Percentiles rank a stretch among this genome's conserved stretches.
Evolutionary conservation across 2,113 vertebrate species (phyloP).

Genomic region (Argyrosomus japonicus): DNA sequence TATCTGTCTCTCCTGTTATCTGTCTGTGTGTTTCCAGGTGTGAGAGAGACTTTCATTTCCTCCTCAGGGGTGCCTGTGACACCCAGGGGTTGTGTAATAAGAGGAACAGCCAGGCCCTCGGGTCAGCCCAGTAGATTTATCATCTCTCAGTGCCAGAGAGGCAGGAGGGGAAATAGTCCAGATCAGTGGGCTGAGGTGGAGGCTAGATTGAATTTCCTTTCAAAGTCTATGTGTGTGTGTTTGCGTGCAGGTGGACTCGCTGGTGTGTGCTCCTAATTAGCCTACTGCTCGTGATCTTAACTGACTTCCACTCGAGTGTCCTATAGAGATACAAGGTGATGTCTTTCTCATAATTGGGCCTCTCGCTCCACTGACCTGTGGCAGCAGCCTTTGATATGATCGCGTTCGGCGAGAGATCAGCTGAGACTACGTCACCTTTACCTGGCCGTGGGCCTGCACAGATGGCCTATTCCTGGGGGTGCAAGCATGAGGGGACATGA

Average conservation of each 20-base stretch:
- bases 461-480: slow-evolving; percentile 68
- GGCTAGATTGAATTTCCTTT: slow-evolving; percentile 70
- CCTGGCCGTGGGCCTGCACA: slow-evolving; percentile 67
- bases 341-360: slow-evolving; percentile 49
- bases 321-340: slow-evolving; percentile 40
- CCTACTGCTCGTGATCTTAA: slow-evolving; percentile 38
- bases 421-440: slow-evolving; percentile 60
- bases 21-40: slow-evolving; percentile 47
- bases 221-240: slow-evolving; percentile 14
- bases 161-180: slow-evolving; percentile 49
- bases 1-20: slow-evolving; percentile 39
- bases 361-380: slow-evolving; percentile 29
- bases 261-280: slow-evolving; percentile 51
- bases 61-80: slow-evolving; percentile 46
- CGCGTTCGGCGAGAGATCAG: slow-evolving; percentile 39
- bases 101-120: slow-evolving; percentile 38
- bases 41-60: slow-evolving; percentile 60
- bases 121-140: slow-evolving; percentile 69
- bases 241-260: slow-evolving; percentile 21
- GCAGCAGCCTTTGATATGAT: slow-evolving; percentile 39
- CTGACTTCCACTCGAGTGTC: slow-evolving; percentile 44
- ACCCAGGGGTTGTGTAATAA: slow-evolving; percentile 64
- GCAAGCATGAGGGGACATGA: slow-evolving; percentile 22
- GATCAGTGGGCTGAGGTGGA: slow-evolving; percentile 66
- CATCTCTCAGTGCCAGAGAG: slow-evolving; percentile 52